A percentile compares a stretch with the other conserved stretches of the same genome.
phyloP scores from a whole-genome alignment of 2,797 vertebrate genomes.

The Pempheris klunzingeri region DNA sequence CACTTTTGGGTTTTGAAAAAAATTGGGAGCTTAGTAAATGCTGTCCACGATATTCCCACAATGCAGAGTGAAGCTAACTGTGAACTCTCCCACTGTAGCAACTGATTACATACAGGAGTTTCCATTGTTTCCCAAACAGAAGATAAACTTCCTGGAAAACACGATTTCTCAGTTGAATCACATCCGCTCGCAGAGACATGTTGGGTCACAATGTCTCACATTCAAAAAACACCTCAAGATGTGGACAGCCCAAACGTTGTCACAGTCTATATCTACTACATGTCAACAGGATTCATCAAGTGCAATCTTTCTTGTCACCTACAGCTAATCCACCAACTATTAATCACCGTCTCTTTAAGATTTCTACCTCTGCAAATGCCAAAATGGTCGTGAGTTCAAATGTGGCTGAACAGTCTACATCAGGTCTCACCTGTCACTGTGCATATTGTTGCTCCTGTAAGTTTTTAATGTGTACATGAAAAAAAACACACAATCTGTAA shows the following conservation, averaged over 20 bases:
- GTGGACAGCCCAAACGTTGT: not conserved
- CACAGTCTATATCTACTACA: too few relatives aligned
- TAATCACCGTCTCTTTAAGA: not conserved
- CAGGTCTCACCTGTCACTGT: not conserved
- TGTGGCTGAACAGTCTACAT: not conserved
- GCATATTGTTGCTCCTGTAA: not conserved
- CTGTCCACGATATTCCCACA: too few relatives aligned
- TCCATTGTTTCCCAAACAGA: constrained; percentile 54
- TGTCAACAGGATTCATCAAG: constrained; percentile 1
- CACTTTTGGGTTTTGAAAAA: not conserved
- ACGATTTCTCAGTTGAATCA: constrained; percentile 47
- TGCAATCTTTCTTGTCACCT: not conserved
- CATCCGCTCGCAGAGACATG: constrained; percentile 27
- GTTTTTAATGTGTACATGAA: not conserved
- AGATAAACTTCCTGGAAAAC: constrained; percentile 66
- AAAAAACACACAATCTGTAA: not conserved
- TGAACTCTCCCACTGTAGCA: not conserved
- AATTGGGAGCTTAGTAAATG: too few relatives aligned
- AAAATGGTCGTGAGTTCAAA: not conserved
- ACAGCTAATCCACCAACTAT: not conserved
- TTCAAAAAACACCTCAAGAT: not conserved
- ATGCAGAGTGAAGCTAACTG: too few relatives aligned
- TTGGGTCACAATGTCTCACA: not conserved
- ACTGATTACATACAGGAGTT: constrained; percentile 5
- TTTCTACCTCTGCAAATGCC: not conserved